Percentiles rank a stretch among this genome's conserved stretches.
Conservation (phyloP, 2,797 vertebrate species). For the Girardinus metallicus region DNA sequence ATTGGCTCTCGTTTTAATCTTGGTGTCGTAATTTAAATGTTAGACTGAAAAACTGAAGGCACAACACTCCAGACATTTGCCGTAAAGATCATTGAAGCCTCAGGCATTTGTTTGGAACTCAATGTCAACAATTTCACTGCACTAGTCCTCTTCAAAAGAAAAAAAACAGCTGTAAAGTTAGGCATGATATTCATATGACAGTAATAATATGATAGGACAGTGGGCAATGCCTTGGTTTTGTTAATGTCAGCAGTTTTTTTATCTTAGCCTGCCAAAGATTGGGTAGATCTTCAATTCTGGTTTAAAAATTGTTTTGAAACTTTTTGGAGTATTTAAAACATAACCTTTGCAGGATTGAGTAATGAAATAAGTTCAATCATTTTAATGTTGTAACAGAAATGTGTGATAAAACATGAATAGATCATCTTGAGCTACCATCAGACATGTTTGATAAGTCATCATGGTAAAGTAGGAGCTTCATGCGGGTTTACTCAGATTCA, state of each 20-base stretch:
- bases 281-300: background rate
- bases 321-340: background rate
- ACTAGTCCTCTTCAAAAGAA: constrained; percentile 25
- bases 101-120: constrained; percentile 46
- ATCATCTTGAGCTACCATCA: background rate
- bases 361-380: background rate
- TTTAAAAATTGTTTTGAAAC: background rate
- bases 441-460: background rate
- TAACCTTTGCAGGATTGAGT: background rate
- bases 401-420: background rate
- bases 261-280: background rate
- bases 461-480: background rate
- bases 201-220: background rate
- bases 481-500: background rate
- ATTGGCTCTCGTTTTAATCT: constrained; percentile 12
- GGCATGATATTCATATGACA: background rate
- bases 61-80: constrained; percentile 4
- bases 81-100: constrained; percentile 7
- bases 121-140: constrained; percentile 37
- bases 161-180: background rate
- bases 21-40: background rate
- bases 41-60: background rate
- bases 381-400: background rate
- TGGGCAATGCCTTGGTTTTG: background rate
- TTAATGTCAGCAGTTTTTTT: background rate